A percentile compares a stretch with the other conserved stretches of the same genome.
Conservation (phyloP, 2,113 vertebrate species). For the Menura novaehollandiae region DNA sequence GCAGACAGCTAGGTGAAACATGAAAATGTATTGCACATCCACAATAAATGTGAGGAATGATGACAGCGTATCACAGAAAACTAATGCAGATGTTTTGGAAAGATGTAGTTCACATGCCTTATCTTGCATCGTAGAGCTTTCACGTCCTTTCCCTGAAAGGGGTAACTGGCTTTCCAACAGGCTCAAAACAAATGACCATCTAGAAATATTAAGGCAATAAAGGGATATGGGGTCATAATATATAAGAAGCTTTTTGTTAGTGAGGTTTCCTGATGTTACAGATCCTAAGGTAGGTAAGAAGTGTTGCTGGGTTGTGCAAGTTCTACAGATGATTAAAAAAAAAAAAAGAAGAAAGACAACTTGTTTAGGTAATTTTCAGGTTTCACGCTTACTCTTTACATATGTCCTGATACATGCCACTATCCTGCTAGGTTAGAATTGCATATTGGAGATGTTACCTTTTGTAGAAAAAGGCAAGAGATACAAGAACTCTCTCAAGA, state of each 20-base stretch:
- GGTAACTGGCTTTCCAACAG: slow-evolving; percentile 28
- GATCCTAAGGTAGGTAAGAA: background rate
- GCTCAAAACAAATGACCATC: slow-evolving; percentile 33
- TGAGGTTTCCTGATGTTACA: background rate
- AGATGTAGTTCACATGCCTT: slow-evolving; percentile 34
- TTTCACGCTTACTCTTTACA: background rate
- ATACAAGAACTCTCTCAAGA: background rate
- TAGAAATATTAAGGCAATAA: slow-evolving; percentile 56
- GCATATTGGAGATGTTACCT: background rate
- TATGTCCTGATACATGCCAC: background rate
- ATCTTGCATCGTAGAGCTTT: background rate
- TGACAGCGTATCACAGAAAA: slow-evolving; percentile 32
- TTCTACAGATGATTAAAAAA: background rate
- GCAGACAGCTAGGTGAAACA: slow-evolving; percentile 34
- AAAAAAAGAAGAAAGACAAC: too few relatives aligned
- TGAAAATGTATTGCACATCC: slow-evolving; percentile 42
- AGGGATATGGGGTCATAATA: background rate
- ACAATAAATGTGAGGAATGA: slow-evolving; percentile 35
- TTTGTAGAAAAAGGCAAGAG: background rate
- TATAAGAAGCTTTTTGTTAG: background rate
- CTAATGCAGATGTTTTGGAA: slow-evolving; percentile 49
- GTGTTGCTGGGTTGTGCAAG: background rate
- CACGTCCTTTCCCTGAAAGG: background rate
- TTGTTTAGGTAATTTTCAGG: background rate
- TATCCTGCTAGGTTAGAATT: background rate